A percentile compares a stretch with the other conserved stretches of the same genome.
phyloP scores from a whole-genome alignment of 2,113 vertebrate species.

The Kobus ellipsiprymnus region DNA sequence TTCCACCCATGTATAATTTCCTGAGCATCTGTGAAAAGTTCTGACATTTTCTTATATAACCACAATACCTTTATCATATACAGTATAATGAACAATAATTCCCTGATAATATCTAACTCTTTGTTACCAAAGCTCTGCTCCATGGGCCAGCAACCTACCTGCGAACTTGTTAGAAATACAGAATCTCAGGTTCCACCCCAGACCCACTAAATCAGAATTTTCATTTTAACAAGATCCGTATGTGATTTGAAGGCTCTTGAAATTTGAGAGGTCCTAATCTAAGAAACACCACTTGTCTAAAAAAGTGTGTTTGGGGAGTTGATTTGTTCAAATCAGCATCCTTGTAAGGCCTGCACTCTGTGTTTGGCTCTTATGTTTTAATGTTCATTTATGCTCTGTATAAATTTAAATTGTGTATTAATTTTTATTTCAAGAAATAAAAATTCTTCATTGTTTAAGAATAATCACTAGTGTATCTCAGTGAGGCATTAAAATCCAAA shows the following conservation, averaged over 20 bases:
- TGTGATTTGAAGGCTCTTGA: neutral
- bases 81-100: neutral
- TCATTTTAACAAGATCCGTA: neutral
- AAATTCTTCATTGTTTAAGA: neutral
- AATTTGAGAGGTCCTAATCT: neutral
- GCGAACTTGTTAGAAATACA: neutral
- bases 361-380: neutral
- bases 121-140: neutral
- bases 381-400: neutral
- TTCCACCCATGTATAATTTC: neutral
- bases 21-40: neutral
- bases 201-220: neutral
- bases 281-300: neutral
- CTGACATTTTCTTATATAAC: neutral
- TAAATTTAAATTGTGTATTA: constrained; percentile 5
- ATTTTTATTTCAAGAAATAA: constrained; percentile 11
- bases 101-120: neutral
- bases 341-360: neutral
- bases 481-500: constrained; percentile 18
- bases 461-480: neutral
- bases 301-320: neutral
- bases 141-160: neutral
- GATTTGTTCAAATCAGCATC: neutral
- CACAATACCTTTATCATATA: neutral
- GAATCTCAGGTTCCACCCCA: neutral